These are phyloP conservation scores for Xerus inauris DNA, from an alignment of 2,113 vertebrate species.

Conservation along the genomic window DNA sequence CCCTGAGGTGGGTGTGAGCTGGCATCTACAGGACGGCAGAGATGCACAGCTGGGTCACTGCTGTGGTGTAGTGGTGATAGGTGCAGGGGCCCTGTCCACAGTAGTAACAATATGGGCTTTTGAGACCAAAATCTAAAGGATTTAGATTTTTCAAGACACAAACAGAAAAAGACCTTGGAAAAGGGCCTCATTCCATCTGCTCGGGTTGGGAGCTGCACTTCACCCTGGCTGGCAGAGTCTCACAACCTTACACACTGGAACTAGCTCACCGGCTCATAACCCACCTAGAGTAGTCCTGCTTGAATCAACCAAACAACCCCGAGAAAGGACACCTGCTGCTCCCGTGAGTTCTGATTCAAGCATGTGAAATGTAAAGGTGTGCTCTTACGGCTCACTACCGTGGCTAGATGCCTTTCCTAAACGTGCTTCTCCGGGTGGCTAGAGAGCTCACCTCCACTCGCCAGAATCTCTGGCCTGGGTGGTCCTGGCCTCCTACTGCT, in stretches of 20 bases:
- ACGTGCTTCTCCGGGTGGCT: background rate
- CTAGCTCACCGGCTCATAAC: rapidly evolving
- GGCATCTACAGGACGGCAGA: background rate
- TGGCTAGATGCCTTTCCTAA: background rate
- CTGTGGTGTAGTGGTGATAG: background rate
- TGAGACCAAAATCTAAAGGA: background rate
- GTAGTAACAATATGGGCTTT: background rate
- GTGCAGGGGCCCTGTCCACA: background rate
- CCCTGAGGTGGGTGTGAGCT: background rate
- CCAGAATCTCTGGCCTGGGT: background rate
- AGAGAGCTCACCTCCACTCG: rapidly evolving
- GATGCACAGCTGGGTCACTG: background rate
- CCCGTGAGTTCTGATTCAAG: background rate
- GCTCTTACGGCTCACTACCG: background rate
- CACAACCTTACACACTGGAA: background rate
- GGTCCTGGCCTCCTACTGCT: background rate
- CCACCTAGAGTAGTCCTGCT: background rate
- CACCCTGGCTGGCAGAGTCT: background rate
- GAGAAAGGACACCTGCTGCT: background rate
- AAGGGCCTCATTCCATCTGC: background rate
- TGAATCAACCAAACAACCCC: background rate
- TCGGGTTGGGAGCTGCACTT: rapidly evolving
- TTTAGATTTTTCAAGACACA: background rate
- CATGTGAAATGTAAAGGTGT: background rate
- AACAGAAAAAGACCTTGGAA: background rate